Evolutionary conservation across 37 sponge, comb jelly and placozoan genomes (phyloP).

Genomic region (Petrosia ficiformis): DNA sequence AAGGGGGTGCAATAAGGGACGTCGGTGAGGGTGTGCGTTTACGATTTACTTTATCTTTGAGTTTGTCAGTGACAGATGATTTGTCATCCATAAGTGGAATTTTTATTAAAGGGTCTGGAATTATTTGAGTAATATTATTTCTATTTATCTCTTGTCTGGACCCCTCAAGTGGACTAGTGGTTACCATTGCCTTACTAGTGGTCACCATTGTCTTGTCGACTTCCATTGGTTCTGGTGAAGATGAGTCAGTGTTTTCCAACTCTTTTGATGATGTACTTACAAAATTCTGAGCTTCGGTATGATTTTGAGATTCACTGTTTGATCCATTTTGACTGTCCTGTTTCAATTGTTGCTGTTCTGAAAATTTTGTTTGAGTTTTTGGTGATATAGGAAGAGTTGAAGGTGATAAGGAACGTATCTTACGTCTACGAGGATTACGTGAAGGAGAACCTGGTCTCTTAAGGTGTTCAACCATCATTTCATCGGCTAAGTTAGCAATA

Average conservation of each 20-base stretch:
- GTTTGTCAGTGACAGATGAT: neutral
- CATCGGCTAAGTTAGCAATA: constrained; percentile 61
- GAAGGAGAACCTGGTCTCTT: constrained; percentile 6
- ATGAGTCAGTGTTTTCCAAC: neutral
- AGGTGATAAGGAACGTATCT: constrained; percentile 18
- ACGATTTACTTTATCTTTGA: constrained; percentile 26
- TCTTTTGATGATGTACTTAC: neutral
- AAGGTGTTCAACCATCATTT: constrained; percentile 71
- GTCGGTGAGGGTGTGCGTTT: constrained; percentile 66
- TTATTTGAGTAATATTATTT: neutral
- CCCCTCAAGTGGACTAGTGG: neutral
- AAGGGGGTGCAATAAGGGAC: neutral
- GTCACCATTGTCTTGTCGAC: neutral
- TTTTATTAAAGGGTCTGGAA: neutral
- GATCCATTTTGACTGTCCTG: neutral
- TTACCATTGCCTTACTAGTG: neutral
- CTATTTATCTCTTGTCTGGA: neutral
- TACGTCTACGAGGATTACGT: constrained; percentile 2
- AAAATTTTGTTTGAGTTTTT: neutral
- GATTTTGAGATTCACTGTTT: neutral
- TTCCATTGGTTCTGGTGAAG: neutral
- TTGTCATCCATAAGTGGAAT: neutral
- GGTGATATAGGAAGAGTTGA: constrained; percentile 15
- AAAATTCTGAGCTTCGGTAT: neutral
- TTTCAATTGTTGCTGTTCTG: neutral